These are phyloP conservation scores for Mythimna pallens DNA, from an alignment of 2,888 invertebrate genomes.

Conservation along the genomic window DNA sequence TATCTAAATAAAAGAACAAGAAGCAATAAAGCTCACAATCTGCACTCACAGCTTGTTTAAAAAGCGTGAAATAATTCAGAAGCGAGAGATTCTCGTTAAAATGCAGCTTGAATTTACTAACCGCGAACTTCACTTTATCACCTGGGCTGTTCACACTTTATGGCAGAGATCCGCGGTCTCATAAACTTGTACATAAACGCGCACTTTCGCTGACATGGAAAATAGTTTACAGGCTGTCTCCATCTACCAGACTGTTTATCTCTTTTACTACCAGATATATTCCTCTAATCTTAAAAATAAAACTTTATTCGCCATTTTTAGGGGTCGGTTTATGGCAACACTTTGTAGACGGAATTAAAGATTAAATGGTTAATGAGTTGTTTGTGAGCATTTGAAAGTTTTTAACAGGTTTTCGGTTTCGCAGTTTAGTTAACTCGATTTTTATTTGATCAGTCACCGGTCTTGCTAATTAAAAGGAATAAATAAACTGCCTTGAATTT, in stretches of 20 bases:
- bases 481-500: neutral
- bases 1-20: conserved; percentile 50
- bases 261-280: conserved; percentile 82
- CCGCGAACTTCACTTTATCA: conserved; percentile 84
- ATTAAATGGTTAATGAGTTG: conserved; percentile 86
- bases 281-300: conserved; percentile 87
- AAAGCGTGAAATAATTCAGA: conserved; percentile 88
- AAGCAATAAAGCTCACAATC: conserved; percentile 81
- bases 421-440: conserved; percentile 56
- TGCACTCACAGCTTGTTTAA: conserved; percentile 78
- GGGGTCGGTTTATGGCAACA: conserved; percentile 83
- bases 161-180: conserved; percentile 62
- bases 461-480: conserved; percentile 17
- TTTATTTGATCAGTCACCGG: conserved; percentile 44
- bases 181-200: conserved; percentile 82
- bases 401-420: conserved; percentile 79
- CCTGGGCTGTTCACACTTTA: conserved; percentile 67
- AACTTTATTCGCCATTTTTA: conserved; percentile 87
- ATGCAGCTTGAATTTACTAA: conserved; percentile 83
- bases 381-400: conserved; percentile 85
- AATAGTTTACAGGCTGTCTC: conserved; percentile 87
- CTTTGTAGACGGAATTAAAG: conserved; percentile 86
- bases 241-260: conserved; percentile 84
- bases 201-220: conserved; percentile 89
- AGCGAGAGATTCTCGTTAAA: conserved; percentile 83